phyloP scores from a whole-genome alignment of 2,888 invertebrate species.

The Amblyteles armatorius region DNA sequence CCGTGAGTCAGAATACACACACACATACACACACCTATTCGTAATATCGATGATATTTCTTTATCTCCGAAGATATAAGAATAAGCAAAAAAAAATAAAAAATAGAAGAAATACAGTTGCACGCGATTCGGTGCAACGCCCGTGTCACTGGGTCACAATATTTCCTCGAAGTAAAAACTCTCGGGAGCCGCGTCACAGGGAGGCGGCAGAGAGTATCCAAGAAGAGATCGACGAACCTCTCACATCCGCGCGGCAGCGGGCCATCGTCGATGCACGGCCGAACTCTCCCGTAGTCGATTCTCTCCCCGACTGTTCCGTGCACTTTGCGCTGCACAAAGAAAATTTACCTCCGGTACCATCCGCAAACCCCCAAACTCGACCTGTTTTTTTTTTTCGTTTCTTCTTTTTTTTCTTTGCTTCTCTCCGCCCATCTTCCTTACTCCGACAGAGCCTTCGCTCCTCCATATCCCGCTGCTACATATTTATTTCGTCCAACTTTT shows the following conservation, averaged over 20 bases:
- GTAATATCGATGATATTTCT: constrained; percentile 59
- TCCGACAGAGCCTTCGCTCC: constrained; percentile 41
- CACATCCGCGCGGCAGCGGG: constrained; percentile 47
- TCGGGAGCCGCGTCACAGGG: constrained; percentile 14
- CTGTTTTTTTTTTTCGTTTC: no score
- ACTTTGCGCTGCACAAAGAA: constrained; percentile 47
- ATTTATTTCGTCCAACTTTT: constrained; percentile 72
- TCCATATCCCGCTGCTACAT: constrained; percentile 68
- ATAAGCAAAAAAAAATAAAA: constrained; percentile 21
- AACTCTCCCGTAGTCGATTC: constrained; percentile 17
- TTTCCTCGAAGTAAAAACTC: constrained; percentile 56
- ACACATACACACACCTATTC: neutral
- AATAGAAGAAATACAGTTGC: constrained; percentile 45
- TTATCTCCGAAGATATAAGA: constrained; percentile 54
- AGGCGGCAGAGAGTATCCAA: constrained; percentile 13
- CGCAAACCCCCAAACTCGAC: neutral
- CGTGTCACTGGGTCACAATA: constrained; percentile 67
- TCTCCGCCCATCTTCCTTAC: constrained; percentile 10
- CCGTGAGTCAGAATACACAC: neutral
- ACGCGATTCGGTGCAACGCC: constrained; percentile 20
- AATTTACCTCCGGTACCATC: constrained; percentile 1
- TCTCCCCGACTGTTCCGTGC: constrained; percentile 35
- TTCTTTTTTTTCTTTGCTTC: neutral
- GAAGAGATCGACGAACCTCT: constrained; percentile 61
- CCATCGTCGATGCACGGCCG: constrained; percentile 58